These are phyloP conservation scores for Otolemur crassicaudatus DNA, from an alignment of 2,797 vertebrate genomes.

Conservation along the genomic window DNA sequence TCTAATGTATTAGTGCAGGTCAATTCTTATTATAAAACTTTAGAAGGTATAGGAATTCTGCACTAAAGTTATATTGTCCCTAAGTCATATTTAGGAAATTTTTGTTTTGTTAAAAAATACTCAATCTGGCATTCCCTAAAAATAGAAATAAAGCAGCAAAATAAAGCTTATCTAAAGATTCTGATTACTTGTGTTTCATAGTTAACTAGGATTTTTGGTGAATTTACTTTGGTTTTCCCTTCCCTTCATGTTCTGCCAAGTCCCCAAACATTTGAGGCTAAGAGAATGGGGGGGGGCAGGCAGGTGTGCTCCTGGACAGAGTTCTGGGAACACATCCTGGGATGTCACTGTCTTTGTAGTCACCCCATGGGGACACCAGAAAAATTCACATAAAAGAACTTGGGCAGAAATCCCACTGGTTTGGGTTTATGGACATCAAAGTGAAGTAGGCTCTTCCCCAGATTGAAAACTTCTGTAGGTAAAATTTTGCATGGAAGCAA, in stretches of 20 bases:
- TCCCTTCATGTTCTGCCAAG: background rate
- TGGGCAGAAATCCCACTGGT: background rate
- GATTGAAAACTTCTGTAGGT: background rate
- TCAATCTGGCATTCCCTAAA: background rate
- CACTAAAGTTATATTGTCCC: background rate
- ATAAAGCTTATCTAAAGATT: background rate
- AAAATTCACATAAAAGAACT: background rate
- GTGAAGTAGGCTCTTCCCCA: background rate
- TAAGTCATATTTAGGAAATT: background rate
- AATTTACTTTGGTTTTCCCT: background rate
- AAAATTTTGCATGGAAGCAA: background rate
- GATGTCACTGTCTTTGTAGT: background rate
- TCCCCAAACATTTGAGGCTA: too few relatives aligned
- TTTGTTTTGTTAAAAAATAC: conserved; percentile 10
- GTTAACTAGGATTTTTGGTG: background rate
- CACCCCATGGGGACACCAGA: background rate
- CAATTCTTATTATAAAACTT: background rate
- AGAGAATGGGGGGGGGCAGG: background rate
- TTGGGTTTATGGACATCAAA: background rate
- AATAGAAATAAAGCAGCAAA: background rate
- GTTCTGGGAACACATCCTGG: background rate
- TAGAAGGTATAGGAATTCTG: background rate
- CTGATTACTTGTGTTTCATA: background rate
- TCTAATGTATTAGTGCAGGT: background rate
- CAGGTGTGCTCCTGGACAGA: background rate